Percentiles rank a stretch among this genome's conserved stretches.
Evolutionary conservation across 2,888 invertebrate species (phyloP).

Genomic region (Oscheius myriophilus): DNA sequence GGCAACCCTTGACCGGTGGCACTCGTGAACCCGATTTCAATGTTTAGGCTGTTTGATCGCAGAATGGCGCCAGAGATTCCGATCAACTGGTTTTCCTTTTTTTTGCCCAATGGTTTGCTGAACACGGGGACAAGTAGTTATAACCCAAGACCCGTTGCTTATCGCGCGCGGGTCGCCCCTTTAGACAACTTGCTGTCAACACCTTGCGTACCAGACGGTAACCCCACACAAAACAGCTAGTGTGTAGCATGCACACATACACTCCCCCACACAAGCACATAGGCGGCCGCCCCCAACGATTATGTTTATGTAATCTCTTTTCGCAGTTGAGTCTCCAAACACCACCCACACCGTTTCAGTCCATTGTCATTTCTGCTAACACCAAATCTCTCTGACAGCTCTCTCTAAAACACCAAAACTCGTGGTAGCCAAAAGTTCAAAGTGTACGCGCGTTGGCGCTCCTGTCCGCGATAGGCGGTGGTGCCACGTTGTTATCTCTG

Average conservation of each 20-base stretch:
- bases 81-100: conserved; percentile 16
- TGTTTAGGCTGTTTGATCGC: conserved; percentile 6
- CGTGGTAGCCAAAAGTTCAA: neutral
- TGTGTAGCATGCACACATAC: neutral
- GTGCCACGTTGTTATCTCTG: conserved; percentile 27
- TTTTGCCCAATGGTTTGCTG: conserved; percentile 5
- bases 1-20: no score
- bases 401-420: no score
- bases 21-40: no score
- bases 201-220: neutral
- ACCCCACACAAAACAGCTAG: neutral
- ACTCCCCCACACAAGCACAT: conserved; percentile 11
- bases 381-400: no score
- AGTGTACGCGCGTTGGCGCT: conserved; percentile 7
- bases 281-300: conserved; percentile 5
- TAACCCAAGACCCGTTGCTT: conserved; percentile 3
- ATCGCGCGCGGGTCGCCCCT: neutral
- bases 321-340: neutral
- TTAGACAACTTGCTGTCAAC: no score
- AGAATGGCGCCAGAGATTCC: neutral
- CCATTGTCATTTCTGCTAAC: neutral
- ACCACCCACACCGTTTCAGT: neutral
- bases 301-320: conserved; percentile 3
- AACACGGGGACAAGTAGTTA: no score
- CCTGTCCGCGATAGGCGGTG: conserved; percentile 29